Percentiles rank a stretch among this genome's conserved stretches.
These are phyloP conservation scores for Myotis davidii DNA, from an alignment of 2,113 vertebrate genomes.

Conservation along the genomic window DNA sequence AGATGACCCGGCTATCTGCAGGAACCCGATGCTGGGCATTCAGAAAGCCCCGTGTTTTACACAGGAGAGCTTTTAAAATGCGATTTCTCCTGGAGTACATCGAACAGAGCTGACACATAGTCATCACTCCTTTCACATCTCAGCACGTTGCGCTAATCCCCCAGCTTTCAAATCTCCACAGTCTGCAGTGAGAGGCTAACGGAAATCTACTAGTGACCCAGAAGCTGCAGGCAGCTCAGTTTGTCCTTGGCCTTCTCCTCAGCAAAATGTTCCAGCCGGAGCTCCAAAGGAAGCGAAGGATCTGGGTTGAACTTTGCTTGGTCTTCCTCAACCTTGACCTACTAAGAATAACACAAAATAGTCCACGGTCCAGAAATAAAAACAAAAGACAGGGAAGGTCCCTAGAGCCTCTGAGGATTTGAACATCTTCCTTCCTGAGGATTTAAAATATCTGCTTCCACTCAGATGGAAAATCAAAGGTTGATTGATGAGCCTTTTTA, in stretches of 20 bases:
- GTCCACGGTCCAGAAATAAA: slow-evolving; percentile 2
- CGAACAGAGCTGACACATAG: not conserved
- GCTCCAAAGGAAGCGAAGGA: not conserved
- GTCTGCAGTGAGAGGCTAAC: not conserved
- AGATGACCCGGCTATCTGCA: not conserved
- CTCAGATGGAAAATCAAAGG: not conserved
- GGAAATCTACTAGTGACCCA: not conserved
- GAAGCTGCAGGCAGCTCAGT: not conserved
- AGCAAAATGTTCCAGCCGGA: not conserved
- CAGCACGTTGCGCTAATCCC: not conserved
- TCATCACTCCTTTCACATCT: not conserved
- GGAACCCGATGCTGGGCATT: not conserved
- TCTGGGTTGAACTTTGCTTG: not conserved
- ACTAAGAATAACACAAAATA: not conserved
- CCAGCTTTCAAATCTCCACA: not conserved
- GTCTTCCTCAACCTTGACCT: not conserved
- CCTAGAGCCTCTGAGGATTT: not conserved
- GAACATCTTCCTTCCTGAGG: not conserved
- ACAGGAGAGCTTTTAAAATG: slow-evolving; percentile 3
- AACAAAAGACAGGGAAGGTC: not conserved
- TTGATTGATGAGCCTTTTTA: slow-evolving; percentile 26
- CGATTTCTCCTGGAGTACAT: not conserved
- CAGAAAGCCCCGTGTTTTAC: not conserved
- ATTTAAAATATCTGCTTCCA: not conserved
- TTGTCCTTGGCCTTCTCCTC: not conserved